Base-by-base conservation (phyloP, 2,113 vertebrate species). In the Odocoileus virginianus region DNA sequence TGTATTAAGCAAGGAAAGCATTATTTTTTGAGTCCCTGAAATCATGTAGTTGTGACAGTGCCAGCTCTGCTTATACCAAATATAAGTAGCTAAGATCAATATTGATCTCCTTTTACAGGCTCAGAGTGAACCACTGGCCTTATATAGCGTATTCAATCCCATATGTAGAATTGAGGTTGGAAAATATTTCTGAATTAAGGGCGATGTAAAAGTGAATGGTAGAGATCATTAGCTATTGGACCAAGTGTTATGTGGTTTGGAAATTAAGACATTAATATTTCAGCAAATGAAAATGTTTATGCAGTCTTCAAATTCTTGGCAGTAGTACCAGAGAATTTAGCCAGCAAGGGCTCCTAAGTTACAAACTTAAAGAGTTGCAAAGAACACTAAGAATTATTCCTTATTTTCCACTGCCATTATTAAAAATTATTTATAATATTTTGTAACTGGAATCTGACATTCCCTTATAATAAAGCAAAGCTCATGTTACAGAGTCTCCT, bases 231-330 rank as follows among this genome's bases (percentile, higher is more conserved):
- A 74, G 58, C 47, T 97, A 64, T 91, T 71, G 57, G 30, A 57
- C 21, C 94, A 91, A 94, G 28, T 85, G 97, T 94, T 82, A 83
- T 64, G 28, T 97, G 81, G 47, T 60, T 97, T 81, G 95, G 82
- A 97, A 94, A 93, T 95, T 52, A 97, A 94, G 58, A 94, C 55
- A 94, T 88, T 95, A 95, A 88, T 67, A 97, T 95, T 91, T 94
- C 33, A 84, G 52, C 85, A 97, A 97, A 90, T 76, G 52, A 95
- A 97, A 97, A 79, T 96, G 58, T 94, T 97, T 92, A 40, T 76
- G 52, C 17, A 45, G 13, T 87, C 57, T 85, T 47, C 28, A 96
- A 78, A 89, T 94, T 94, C 86, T 96, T 97, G 96, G 89, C 91
- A 94, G 30, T 64, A 60, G 36, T 86, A 76, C 9, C 15, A 94